These are phyloP conservation scores for Cetonia aurata DNA, from an alignment of 2,888 invertebrate genomes.

Conservation along the genomic window DNA sequence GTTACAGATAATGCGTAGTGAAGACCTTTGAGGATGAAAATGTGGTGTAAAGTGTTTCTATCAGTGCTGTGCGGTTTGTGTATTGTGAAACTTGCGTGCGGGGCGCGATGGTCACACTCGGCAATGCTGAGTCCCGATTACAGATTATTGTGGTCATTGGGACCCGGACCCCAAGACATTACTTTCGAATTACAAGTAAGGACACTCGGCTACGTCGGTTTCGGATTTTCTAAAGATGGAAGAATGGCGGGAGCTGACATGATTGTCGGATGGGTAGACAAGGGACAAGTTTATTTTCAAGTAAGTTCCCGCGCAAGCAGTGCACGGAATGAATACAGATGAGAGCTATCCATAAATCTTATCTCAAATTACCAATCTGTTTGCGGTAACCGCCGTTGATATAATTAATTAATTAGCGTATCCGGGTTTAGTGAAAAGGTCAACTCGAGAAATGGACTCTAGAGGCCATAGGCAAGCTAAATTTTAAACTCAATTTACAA, in stretches of 20 bases:
- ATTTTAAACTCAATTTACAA: slow-evolving; percentile 22
- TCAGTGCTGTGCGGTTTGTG: slow-evolving; percentile 59
- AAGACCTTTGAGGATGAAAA: slow-evolving; percentile 37
- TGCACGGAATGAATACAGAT: slow-evolving; percentile 33
- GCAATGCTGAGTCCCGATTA: slow-evolving; percentile 70
- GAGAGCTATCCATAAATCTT: slow-evolving; percentile 35
- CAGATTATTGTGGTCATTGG: slow-evolving; percentile 79
- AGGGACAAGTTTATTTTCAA: slow-evolving; percentile 83
- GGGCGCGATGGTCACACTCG: slow-evolving; percentile 67
- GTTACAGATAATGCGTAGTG: slow-evolving; percentile 43
- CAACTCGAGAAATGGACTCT: slow-evolving; percentile 26
- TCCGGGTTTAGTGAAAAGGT: slow-evolving; percentile 28
- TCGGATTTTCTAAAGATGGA: slow-evolving; percentile 87
- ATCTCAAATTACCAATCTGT: slow-evolving; percentile 40
- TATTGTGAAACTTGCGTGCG: slow-evolving; percentile 61
- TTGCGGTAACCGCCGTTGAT: slow-evolving; percentile 34
- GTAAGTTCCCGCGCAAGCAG: slow-evolving; percentile 69
- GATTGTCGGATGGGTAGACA: slow-evolving; percentile 91
- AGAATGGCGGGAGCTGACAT: slow-evolving; percentile 87
- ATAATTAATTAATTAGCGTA: slow-evolving; percentile 37
- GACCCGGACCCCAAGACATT: slow-evolving; percentile 78
- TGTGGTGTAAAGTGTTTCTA: slow-evolving; percentile 45
- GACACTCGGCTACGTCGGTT: slow-evolving; percentile 87
- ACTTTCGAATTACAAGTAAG: slow-evolving; percentile 87
- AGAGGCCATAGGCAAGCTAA: slow-evolving; percentile 17